phyloP scores from a whole-genome alignment of 2,888 invertebrate genomes.

The Drosophila pegasa region DNA sequence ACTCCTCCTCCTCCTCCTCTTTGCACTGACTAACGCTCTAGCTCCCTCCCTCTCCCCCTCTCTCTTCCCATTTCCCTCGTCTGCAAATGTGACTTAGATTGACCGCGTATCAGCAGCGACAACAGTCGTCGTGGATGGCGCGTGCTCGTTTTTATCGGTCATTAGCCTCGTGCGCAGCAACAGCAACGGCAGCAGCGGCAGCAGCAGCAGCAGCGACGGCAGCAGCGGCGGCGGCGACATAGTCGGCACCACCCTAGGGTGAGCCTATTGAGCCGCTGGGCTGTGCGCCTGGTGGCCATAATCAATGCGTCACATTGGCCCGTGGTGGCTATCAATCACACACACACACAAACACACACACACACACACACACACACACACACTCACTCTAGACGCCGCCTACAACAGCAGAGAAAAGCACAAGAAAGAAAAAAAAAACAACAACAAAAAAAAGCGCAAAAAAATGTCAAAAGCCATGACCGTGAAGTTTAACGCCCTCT shows the following conservation, averaged over 20 bases:
- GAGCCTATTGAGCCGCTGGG: constrained; percentile 31
- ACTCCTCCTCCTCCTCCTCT: no score
- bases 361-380: constrained; percentile 1
- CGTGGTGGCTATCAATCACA: constrained; percentile 64
- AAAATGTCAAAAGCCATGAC: constrained; percentile 68
- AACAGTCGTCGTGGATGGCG: constrained; percentile 49
- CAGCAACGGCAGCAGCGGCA: neutral
- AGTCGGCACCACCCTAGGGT: constrained; percentile 11
- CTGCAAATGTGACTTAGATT: constrained; percentile 41
- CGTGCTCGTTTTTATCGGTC: constrained; percentile 76
- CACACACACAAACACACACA: constrained; percentile 14
- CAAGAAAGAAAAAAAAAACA: neutral
- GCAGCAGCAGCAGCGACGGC: neutral
- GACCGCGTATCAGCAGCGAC: constrained; percentile 25
- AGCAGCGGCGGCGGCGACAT: neutral
- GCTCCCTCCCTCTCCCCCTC: neutral
- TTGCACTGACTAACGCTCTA: neutral
- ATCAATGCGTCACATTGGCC: constrained; percentile 68
- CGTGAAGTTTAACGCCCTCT: constrained; percentile 82
- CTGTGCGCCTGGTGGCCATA: constrained; percentile 55
- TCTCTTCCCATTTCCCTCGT: constrained; percentile 2
- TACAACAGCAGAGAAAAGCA: constrained; percentile 11
- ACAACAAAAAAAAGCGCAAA: constrained; percentile 4
- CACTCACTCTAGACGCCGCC: constrained; percentile 19
- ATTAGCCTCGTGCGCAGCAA: constrained; percentile 59